Evolutionary conservation across 1,140 invertebrate genomes (phyloP), one percentile per base, ranked within the genome.

Genomic region (Euschistus heros): DNA sequence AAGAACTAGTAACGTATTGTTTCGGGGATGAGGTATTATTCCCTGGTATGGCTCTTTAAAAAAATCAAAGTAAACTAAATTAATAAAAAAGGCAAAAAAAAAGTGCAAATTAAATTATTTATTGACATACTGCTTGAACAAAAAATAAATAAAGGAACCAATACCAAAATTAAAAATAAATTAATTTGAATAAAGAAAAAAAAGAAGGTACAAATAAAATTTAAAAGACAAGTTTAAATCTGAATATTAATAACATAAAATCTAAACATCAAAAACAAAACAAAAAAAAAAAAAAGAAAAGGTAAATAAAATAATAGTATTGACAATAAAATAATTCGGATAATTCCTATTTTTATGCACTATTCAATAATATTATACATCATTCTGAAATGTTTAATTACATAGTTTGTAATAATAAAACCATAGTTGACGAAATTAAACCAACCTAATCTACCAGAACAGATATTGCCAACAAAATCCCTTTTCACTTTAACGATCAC

Each of bases 101-200:
- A 24, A 61, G 42, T 61, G 2, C 33, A 37, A 61, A 42, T 61
- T 8, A 42, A 61, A 61, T 61, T 37, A 61, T 61, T 61, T 61
- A 61, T 61, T 61, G 59, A 66, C 37, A 66, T 26, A 57, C 26
- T 61, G 57, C 44, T 26, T 57, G 61, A 33, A 66, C 55, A 61
- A 66, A 61, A 66, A 66, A 66, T 60, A n/a, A 66, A 66, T n/a
- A 44, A 18, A 66, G 65, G 65, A 66, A 66, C 65, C 65, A 66
- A 60, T 66, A 66, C 65, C 65, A 66, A 52, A 54, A 64, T 52
- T 54, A 30, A 44, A n/a, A 54, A 20, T 30, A 30, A 64, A 54
- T 20, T 15, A 17, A 24, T 24, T 18, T 30, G 22, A 63, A 18
- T n/a, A 30, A 63, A 50, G 22, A 47, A 13, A 22, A 22, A 62